Conservation (phyloP, 1,140 invertebrate species). For the Penaeus japonicus region DNA sequence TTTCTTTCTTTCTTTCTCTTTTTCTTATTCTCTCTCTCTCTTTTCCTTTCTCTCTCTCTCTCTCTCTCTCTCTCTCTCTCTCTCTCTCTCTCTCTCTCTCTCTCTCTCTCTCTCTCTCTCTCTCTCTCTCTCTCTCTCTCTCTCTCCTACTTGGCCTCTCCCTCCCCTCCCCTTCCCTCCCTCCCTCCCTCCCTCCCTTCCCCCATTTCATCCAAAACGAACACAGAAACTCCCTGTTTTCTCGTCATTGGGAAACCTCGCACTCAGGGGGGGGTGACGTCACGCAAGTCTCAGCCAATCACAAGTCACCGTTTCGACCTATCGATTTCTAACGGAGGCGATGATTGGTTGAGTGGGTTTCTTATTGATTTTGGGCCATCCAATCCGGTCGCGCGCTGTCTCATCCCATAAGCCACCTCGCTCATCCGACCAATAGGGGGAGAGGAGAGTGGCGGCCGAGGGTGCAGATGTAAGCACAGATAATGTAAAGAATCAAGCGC, state of each 20-base stretch:
- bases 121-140: too few species aligned
- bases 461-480: conserved; percentile 43
- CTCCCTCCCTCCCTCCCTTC: too few species aligned
- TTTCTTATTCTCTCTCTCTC: not conserved
- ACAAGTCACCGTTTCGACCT: conserved; percentile 29
- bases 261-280: conserved; percentile 36
- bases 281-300: conserved; percentile 35
- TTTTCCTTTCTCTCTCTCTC: not conserved
- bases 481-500: conserved; percentile 36
- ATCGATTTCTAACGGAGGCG: conserved; percentile 44
- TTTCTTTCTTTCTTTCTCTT: too few species aligned
- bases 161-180: too few species aligned
- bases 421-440: conserved; percentile 35
- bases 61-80: not conserved
- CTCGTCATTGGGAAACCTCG: conserved; percentile 49
- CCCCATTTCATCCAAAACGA: not conserved
- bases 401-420: conserved; percentile 46
- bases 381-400: conserved; percentile 19
- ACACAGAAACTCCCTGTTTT: not conserved
- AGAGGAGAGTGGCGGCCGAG: conserved; percentile 20
- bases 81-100: too few species aligned
- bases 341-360: conserved; percentile 37
- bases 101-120: too few species aligned
- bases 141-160: too few species aligned
- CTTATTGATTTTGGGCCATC: conserved; percentile 42